Evolutionary conservation across 2,797 vertebrate species (phyloP).

Genomic region (Phaenicophaeus curvirostris): DNA sequence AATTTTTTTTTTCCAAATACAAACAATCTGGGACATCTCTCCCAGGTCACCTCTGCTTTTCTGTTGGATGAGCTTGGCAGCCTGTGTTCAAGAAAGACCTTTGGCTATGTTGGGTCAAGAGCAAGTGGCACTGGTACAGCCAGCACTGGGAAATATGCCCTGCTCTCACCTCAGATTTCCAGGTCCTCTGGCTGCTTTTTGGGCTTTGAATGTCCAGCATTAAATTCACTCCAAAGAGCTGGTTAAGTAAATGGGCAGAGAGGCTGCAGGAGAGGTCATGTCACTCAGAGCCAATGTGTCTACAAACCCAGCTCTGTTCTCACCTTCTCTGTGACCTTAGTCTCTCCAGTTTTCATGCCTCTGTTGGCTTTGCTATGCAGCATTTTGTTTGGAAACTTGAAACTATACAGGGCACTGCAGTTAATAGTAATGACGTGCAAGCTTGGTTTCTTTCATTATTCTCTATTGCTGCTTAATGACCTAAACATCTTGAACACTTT

Average conservation of each 20-base stretch:
- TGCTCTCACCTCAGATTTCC: no score
- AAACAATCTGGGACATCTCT: neutral
- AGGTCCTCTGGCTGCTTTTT: neutral
- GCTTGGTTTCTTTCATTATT: neutral
- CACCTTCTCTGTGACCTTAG: neutral
- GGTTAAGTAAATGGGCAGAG: neutral
- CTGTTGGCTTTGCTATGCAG: neutral
- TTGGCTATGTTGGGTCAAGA: neutral
- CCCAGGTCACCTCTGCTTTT: neutral
- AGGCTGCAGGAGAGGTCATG: neutral
- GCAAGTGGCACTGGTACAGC: neutral
- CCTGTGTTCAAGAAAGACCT: neutral
- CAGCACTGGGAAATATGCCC: neutral
- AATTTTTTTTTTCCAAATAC: neutral
- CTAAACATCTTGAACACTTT: slow-evolving; percentile 31
- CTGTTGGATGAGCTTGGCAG: neutral
- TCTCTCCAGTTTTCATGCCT: neutral
- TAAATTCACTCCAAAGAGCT: neutral
- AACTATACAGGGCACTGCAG: neutral
- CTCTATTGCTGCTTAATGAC: slow-evolving; percentile 35
- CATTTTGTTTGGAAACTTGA: neutral
- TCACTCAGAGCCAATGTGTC: no score
- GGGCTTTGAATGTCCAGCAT: neutral
- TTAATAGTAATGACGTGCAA: neutral
- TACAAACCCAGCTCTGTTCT: neutral